A percentile compares a stretch with the other conserved stretches of the same genome.
Conservation (phyloP, 2,888 invertebrate genomes). For the Aspidiotus rigidus region DNA sequence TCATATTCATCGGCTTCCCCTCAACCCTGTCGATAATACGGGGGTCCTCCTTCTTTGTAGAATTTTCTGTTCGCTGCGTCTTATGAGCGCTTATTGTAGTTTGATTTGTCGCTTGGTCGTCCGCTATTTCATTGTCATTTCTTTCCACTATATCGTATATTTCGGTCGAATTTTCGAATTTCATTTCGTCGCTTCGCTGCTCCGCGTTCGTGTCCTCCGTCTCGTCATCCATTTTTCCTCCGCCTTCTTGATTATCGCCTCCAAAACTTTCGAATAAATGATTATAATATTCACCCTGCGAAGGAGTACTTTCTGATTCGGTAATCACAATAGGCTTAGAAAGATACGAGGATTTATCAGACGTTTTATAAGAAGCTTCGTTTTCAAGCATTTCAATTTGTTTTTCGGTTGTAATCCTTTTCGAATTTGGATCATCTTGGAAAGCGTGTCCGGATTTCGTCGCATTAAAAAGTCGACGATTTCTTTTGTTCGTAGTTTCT, state of each 20-base stretch:
- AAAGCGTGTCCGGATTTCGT: neutral
- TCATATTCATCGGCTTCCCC: neutral
- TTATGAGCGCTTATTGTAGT: neutral
- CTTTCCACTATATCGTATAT: neutral
- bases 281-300: slow-evolving; percentile 14
- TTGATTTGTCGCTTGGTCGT: neutral
- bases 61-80: neutral
- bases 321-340: slow-evolving; percentile 20
- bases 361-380: neutral
- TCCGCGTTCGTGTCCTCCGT: neutral
- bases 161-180: neutral
- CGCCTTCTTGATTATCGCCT: neutral
- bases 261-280: slow-evolving; percentile 18
- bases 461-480: neutral
- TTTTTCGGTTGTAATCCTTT: neutral
- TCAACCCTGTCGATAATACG: neutral
- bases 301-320: neutral
- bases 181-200: neutral
- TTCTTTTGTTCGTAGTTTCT: neutral
- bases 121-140: neutral
- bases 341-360: slow-evolving; percentile 3
- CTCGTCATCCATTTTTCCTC: neutral
- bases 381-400: neutral
- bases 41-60: no score
- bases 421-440: neutral